Base-by-base conservation (phyloP, 2,888 invertebrate genomes). In the Hoplodrina ambigua region DNA sequence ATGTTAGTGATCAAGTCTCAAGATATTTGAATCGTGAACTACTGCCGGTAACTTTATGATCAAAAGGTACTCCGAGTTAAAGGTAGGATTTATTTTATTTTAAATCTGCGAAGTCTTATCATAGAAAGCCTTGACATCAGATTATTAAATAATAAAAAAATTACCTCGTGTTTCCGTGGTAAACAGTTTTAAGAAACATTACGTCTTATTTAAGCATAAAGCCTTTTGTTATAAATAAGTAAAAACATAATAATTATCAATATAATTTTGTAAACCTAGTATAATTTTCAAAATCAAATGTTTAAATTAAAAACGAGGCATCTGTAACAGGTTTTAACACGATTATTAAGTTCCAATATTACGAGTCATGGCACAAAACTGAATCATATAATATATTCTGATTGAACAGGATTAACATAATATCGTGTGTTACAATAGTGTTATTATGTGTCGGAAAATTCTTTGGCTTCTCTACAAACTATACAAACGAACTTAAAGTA, bases 391-490 rank as follows among this genome's bases (percentile, higher is more conserved):
- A 30, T 20, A n/a, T 41, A 37, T 52, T 41, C 15, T 17, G 41
- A 62, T 52, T 56, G 62, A 17, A 71, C 44, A 17, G 1, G 4
- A 17, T 1, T 19, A 46, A 55, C 20, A 25, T 8, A 55, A 41
- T 19, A 44, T 19, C 11, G 44, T 19, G 25, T 49, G 33, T 25
- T 17, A 17, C 44, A 10, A 53, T n/a, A 25, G 7, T 37, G 46
- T 20, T n/a, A 44, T 13, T 25, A 46, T 44, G 8, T 46, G 50
- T 25, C 49, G 54, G 7, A 52, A 46, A 59, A 53, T 60, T 77
- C 78, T 76, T 76, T 76, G 76, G 78, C 33, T 66, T 72, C 37
- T 52, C 25, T 60, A 68, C 33, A 57, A 68, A 73, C 20, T 37
- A 77, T n/a, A 11, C 25, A 44, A 49, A 49, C 58, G 33, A 63